Evolutionary conservation across 2,888 invertebrate genomes (phyloP).

Genomic region (Tinea semifulvella): DNA sequence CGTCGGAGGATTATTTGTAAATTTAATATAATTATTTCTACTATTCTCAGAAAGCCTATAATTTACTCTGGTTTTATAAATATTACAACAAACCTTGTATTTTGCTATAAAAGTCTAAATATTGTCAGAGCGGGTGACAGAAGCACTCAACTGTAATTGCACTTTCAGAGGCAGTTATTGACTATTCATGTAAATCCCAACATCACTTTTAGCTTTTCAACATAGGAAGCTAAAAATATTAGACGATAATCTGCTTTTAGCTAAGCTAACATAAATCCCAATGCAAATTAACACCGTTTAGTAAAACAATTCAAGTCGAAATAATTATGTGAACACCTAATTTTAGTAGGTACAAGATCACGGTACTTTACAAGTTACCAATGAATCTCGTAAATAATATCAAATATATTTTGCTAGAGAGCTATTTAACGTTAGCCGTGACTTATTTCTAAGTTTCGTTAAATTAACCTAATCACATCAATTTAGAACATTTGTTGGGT

Average conservation of each 20-base stretch:
- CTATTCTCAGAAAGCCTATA: too few species aligned
- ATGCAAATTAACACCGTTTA: not conserved
- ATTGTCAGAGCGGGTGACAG: not conserved
- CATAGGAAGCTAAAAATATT: slow-evolving; percentile 1
- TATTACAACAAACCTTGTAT: too few species aligned
- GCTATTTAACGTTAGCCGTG: slow-evolving; percentile 57
- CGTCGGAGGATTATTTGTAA: too few species aligned
- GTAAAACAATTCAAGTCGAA: not conserved
- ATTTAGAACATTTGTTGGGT: slow-evolving; percentile 68
- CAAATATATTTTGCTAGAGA: slow-evolving; percentile 62
- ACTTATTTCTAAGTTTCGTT: slow-evolving; percentile 54
- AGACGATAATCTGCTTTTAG: slow-evolving; percentile 11
- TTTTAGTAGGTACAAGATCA: slow-evolving; percentile 4
- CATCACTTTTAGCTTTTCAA: slow-evolving; percentile 1
- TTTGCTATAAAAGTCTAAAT: slow-evolving; percentile 9
- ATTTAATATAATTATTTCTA: too few species aligned
- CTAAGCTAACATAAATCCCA: slow-evolving; percentile 6
- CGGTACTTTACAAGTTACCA: slow-evolving; percentile 55
- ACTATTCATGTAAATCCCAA: not conserved
- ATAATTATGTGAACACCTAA: slow-evolving; percentile 10
- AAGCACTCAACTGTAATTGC: slow-evolving; percentile 4
- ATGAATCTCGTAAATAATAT: slow-evolving; percentile 53
- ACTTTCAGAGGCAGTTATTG: not conserved
- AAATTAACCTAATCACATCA: slow-evolving; percentile 60
- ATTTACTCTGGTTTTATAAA: too few species aligned